Evolutionary conservation across 2,113 vertebrate species (phyloP).

Genomic region (Varanus komodoensis): DNA sequence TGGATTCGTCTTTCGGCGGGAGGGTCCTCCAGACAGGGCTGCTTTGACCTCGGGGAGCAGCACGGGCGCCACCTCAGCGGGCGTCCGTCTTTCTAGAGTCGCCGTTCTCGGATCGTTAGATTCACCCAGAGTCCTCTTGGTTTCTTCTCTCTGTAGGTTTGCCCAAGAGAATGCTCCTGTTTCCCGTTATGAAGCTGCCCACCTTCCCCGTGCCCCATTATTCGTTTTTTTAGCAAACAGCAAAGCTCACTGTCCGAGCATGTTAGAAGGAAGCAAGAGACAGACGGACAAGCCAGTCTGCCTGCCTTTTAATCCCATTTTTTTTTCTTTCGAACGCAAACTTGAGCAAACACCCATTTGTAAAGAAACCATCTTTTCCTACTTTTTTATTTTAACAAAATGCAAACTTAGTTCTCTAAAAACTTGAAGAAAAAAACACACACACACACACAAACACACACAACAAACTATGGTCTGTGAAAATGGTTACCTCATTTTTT

Average conservation of each 20-base stretch:
- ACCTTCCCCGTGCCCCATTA: conserved; percentile 97
- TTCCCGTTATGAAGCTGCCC: conserved; percentile 99
- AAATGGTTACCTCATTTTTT: conserved; percentile 94
- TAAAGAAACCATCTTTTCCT: conserved; percentile 88
- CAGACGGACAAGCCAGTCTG: conserved; percentile 33
- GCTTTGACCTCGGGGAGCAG: conserved; percentile 48
- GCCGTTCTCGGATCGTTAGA: conserved; percentile 80
- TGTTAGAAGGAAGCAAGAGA: conserved; percentile 81
- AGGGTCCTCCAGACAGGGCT: conserved; percentile 55
- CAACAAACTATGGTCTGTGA: conserved; percentile 95
- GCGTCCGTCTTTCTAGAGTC: conserved; percentile 41
- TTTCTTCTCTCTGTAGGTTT: conserved; percentile 98
- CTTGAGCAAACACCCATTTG: conserved; percentile 87
- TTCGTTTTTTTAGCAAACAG: conserved; percentile 98
- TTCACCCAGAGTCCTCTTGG: conserved; percentile 93
- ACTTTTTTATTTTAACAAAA: conserved; percentile 83
- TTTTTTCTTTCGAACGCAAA: conserved; percentile 84
- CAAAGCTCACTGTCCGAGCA: conserved; percentile 84
- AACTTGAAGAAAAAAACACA: conserved; percentile 85
- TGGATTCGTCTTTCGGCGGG: background rate
- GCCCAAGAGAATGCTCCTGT: conserved; percentile 99
- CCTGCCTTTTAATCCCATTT: conserved; percentile 76
- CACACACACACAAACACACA: background rate
- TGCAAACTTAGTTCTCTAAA: conserved; percentile 92
- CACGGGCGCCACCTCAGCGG: conserved; percentile 63